phyloP scores from a whole-genome alignment of 2,113 vertebrate species.

The Setophaga kirtlandii region DNA sequence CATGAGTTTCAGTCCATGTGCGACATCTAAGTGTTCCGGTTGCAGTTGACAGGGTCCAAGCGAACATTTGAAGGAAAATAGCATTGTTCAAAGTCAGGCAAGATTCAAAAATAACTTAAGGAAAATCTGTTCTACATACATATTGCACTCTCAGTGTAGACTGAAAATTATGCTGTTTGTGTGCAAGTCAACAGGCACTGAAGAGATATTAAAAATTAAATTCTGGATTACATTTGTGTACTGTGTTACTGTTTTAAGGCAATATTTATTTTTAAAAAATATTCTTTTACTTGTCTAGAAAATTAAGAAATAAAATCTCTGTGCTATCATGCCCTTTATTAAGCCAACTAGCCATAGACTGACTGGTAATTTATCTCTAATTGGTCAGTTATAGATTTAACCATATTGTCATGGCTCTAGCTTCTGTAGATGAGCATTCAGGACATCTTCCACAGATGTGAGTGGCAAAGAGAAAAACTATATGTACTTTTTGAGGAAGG shows the following conservation, averaged over 20 bases:
- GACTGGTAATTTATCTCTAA: conserved; percentile 48
- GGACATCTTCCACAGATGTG: neutral
- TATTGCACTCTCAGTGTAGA: neutral
- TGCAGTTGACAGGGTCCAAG: neutral
- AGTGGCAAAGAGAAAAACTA: neutral
- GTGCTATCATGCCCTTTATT: neutral
- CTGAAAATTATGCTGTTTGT: neutral
- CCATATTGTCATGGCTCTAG: neutral
- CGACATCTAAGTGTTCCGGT: accelerated
- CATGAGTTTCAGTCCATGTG: neutral
- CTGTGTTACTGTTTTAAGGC: conserved; percentile 9
- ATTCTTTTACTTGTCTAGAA: conserved; percentile 21
- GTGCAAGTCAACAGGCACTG: neutral
- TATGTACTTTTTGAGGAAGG: neutral
- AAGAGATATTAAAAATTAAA: conserved; percentile 40
- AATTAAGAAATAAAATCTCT: conserved; percentile 58
- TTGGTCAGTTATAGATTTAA: conserved; percentile 54
- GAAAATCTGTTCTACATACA: neutral
- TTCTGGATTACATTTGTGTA: conserved; percentile 9
- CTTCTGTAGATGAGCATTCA: conserved; percentile 7
- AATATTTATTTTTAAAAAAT: conserved; percentile 38
- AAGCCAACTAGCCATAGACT: conserved; percentile 25
- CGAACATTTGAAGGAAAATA: neutral
- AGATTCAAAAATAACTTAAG: neutral
- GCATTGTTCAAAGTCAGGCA: neutral